A percentile compares a stretch with the other conserved stretches of the same genome.
These are phyloP conservation scores for Sepiola atlantica DNA, from an alignment of 2,888 invertebrate genomes.

Conservation along the genomic window DNA sequence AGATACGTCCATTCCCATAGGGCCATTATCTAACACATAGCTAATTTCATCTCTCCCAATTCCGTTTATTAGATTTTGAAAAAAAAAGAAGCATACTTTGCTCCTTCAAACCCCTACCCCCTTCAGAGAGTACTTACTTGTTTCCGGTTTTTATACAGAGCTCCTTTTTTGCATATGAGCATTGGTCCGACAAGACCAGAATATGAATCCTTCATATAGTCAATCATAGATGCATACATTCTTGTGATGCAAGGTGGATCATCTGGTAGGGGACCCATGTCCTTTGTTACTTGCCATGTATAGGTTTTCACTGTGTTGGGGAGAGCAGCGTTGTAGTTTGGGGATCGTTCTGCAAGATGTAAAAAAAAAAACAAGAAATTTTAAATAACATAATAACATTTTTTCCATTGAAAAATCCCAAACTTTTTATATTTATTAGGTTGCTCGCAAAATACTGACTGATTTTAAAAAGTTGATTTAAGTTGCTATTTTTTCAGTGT, in stretches of 20 bases:
- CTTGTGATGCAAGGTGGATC: conserved; percentile 53
- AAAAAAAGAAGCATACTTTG: no score
- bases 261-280: conserved; percentile 51
- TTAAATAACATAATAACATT: no score
- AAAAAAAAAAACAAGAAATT: background rate
- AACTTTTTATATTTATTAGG: no score
- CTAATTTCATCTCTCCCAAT: background rate
- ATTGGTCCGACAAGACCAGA: conserved; percentile 51
- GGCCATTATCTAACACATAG: no score
- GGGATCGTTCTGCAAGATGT: background rate
- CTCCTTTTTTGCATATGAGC: conserved; percentile 51
- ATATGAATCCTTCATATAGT: conserved; percentile 50
- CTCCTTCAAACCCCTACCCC: no score
- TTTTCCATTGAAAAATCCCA: no score
- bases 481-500: no score
- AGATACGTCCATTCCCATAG: no score
- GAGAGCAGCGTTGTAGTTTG: background rate
- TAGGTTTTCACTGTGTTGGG: conserved; percentile 47
- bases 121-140: background rate
- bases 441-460: no score
- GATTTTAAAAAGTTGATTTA: no score
- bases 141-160: conserved; percentile 35
- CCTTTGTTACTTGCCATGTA: conserved; percentile 52
- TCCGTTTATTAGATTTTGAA: background rate
- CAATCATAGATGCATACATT: conserved; percentile 50